These are phyloP conservation scores for Drosophila fungiperda DNA, from an alignment of 2,888 invertebrate species.

Conservation along the genomic window DNA sequence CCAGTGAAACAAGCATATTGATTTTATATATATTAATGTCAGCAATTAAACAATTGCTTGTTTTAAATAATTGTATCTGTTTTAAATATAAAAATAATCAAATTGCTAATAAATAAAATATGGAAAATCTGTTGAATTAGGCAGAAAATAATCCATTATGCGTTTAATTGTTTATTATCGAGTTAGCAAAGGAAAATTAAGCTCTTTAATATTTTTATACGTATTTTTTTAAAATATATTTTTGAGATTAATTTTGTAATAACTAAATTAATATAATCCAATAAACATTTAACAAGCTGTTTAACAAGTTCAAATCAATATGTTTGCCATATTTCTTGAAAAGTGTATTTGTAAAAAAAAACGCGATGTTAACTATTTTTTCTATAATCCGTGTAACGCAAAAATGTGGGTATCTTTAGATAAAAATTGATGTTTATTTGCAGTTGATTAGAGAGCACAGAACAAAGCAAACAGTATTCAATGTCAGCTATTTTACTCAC, in stretches of 20 bases:
- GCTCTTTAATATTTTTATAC: not conserved
- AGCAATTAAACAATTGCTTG: not conserved
- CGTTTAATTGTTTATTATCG: not conserved
- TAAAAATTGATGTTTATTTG: slow-evolving; percentile 10
- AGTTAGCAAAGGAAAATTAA: not conserved
- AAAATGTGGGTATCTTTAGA: not conserved
- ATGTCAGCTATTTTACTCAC: slow-evolving; percentile 27
- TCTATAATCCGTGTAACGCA: not conserved
- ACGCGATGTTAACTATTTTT: not conserved
- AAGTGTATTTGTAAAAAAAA: not conserved
- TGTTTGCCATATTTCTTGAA: not conserved
- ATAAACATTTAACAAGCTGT: not conserved
- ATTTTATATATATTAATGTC: not conserved
- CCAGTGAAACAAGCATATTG: not conserved
- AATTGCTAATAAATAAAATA: not conserved
- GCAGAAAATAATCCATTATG: not conserved
- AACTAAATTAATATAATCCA: not conserved
- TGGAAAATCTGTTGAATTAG: not conserved
- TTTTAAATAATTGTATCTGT: not conserved
- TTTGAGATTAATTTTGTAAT: not conserved
- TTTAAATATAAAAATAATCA: not conserved
- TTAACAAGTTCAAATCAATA: not conserved
- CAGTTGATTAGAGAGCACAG: slow-evolving; percentile 24
- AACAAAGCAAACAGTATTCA: slow-evolving; percentile 30
- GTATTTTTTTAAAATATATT: not conserved